These are phyloP conservation scores for Pristionchus japonicus DNA, from an alignment of 2,888 invertebrate genomes.

Conservation along the genomic window DNA sequence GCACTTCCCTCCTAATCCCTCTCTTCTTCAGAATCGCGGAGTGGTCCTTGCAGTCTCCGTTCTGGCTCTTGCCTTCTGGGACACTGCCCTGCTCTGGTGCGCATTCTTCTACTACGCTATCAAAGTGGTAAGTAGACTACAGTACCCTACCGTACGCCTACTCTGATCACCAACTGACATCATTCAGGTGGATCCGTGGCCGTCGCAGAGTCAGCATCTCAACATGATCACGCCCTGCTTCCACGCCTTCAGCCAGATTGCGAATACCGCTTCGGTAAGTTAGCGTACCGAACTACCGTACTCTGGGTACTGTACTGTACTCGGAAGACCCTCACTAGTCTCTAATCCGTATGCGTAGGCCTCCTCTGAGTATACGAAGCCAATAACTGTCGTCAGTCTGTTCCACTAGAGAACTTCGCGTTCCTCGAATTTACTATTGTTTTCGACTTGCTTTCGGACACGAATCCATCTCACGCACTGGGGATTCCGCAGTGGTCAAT, in stretches of 20 bases:
- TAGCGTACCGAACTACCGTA: neutral
- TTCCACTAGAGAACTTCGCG: neutral
- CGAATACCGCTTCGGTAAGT: constrained; percentile 71
- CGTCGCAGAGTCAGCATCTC: constrained; percentile 50
- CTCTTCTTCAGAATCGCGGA: constrained; percentile 61
- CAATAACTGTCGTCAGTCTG: neutral
- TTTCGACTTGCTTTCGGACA: neutral
- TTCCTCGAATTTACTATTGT: neutral
- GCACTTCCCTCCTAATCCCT: neutral
- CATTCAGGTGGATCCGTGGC: constrained; percentile 30
- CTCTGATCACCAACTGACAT: neutral
- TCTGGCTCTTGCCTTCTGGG: constrained; percentile 70
- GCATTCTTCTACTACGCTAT: constrained; percentile 71
- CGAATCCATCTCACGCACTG: neutral
- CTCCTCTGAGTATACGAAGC: neutral
- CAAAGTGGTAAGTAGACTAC: constrained; percentile 52
- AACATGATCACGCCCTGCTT: constrained; percentile 64
- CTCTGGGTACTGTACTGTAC: neutral
- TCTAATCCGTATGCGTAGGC: neutral
- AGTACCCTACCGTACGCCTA: neutral
- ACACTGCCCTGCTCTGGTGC: constrained; percentile 68
- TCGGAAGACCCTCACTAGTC: neutral
- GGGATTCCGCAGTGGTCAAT: neutral
- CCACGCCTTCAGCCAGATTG: constrained; percentile 68
- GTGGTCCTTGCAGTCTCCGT: constrained; percentile 70